These are phyloP conservation scores for Pimpla rufipes DNA, from an alignment of 2,888 invertebrate species.

Conservation along the genomic window DNA sequence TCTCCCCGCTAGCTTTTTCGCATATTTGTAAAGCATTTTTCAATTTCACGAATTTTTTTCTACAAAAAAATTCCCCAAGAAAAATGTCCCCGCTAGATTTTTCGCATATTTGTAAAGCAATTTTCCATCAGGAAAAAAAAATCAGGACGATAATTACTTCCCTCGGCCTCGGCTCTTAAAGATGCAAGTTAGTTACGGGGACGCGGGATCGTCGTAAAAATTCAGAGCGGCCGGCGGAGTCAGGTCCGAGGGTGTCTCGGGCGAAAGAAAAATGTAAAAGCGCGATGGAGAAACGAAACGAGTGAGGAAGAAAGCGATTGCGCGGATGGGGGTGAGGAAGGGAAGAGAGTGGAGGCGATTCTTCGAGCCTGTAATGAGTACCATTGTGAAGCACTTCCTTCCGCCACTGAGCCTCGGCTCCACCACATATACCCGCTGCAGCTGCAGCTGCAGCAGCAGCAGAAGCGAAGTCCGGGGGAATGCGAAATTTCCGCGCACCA, in stretches of 20 bases:
- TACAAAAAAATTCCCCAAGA: not conserved
- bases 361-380: conserved; percentile 78
- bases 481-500: conserved; percentile 55
- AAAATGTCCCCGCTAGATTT: not conserved
- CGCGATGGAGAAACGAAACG: conserved; percentile 9
- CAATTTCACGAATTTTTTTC: too few relatives aligned
- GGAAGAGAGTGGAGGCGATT: conserved; percentile 71
- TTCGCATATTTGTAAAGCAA: not conserved
- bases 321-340: conserved; percentile 19
- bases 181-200: conserved; percentile 10
- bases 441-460: not conserved
- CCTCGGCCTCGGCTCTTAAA: not conserved
- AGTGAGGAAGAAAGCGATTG: conserved; percentile 23
- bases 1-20: not conserved
- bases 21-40: not conserved
- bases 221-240: not conserved
- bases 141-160: conserved; percentile 1
- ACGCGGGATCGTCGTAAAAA: not conserved
- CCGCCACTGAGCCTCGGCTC: conserved; percentile 58
- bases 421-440: conserved; percentile 5
- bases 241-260: not conserved
- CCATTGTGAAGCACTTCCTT: conserved; percentile 76
- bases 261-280: conserved; percentile 20
- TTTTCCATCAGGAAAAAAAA: not conserved
- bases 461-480: conserved; percentile 16